Evolutionary conservation across 1,140 invertebrate genomes (phyloP), one percentile per base, ranked within the genome.

Genomic region (Cyclina sinensis): DNA sequence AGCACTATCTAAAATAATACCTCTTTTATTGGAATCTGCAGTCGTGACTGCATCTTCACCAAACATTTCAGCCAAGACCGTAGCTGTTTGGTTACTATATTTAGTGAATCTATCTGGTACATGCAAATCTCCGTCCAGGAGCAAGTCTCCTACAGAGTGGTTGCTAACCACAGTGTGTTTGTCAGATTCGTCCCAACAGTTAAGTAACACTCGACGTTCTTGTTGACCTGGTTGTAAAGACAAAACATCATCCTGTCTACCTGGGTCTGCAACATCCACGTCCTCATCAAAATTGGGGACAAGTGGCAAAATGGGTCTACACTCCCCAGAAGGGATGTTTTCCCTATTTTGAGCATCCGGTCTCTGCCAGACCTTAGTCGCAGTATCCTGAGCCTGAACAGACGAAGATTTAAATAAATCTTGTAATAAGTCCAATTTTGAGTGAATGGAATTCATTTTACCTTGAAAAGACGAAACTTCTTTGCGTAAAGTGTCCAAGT

Each of bases 391-490:
- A 48, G 18, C 46, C 18, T 48, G 46, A 48, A 18, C 18, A 48
- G n/a, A n/a, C 59, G 9, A 9, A 65, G 30, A 65, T n/a, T 12
- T 32, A 16, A 51, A 43, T n/a, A n/a, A 35, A 46, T 27, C 37
- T 9, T 35, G 39, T 35, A 78, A 78, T 48, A 12, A 46, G 11
- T 78, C 74, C 24, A 78, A 78, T 78, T 78, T 78, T 27, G 74
- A 78, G 74, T 78, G 37, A 78, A 78, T 78, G 37, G 51, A 70
- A 32, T 27, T 65, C 35, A 37, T 37, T 83, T 46, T 24, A 39
- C 37, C 65, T 84, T 24, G 24, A 51, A 21, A 24, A n/a, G n/a
- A n/a, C n/a, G n/a, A n/a, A n/a, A n/a, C n/a, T n/a, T n/a, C n/a
- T n/a, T n/a, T n/a, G n/a, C 57, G 48, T 4, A 51, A 35, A 18